Evolutionary conservation across 2,888 invertebrate species (phyloP), one percentile per base, ranked within the genome.

Genomic region (Apamea crenata): DNA sequence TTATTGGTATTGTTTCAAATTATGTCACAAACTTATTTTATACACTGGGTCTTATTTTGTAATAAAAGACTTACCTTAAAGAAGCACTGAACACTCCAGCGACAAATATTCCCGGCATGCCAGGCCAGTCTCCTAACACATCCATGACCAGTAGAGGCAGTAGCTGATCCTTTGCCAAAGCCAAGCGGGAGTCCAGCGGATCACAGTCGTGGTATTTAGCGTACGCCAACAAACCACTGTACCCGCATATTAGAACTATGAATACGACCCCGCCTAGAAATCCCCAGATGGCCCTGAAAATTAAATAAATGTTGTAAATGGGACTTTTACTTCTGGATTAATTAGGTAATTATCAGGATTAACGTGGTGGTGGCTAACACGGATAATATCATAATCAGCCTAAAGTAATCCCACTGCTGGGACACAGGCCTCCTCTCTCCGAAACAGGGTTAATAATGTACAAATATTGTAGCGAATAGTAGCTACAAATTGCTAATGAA

Each of bases 11-110:
- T 29, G 6, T 44, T n/a, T n/a, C 16, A 16, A n/a, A 25, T 40
- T 25, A 40, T 8, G 4, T 25, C 8, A 40, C 40, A 40, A 40
- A 18, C 44, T 44, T 6, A 21, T 21, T 44, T 40, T 36, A 63
- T 8, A 32, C 18, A 29, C 8, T 63, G 18, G 4, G 0, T 63
- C 29, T 18, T 65, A 36, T 61, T 3, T 21, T 6, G 36, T 36
- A 18, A 18, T 10, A 7, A 8, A 18, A 0, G 6, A 80, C 77
- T 87, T 92, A 98, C 98, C 98, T 99, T 44, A 99, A 96, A 29
- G 99, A 98, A 25, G 99, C 99, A 95, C 99, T 99, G 91, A 99
- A 99, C 1, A 99, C 98, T 47, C 99, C 99, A 66, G 99, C 99
- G 0, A 99, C 98, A 93, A 99, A 99, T 40, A 99, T 95, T 7